phyloP scores from a whole-genome alignment of 2,797 vertebrate species.

The Chrosomus eos region DNA sequence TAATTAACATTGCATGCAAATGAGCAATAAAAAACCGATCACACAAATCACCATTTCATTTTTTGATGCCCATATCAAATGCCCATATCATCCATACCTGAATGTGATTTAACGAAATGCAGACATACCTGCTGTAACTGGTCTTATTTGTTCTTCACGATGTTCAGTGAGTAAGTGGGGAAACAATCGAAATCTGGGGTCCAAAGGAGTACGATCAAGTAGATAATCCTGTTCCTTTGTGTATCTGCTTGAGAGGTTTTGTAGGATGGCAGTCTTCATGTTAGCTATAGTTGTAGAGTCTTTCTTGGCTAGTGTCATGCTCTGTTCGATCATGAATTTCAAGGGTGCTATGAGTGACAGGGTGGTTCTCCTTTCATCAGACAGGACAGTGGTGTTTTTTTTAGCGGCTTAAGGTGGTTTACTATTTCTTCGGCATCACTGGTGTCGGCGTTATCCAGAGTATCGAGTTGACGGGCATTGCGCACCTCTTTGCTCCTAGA shows the following conservation, averaged over 20 bases:
- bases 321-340: background rate
- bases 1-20: too few species aligned
- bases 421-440: conserved; percentile 25
- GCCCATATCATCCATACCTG: too few species aligned
- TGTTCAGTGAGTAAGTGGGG: too few species aligned
- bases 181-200: too few species aligned
- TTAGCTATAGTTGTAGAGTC: background rate
- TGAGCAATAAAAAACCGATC: too few species aligned
- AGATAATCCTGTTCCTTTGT: background rate
- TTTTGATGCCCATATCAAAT: too few species aligned
- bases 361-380: background rate
- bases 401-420: background rate
- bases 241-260: background rate
- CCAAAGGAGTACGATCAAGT: background rate
- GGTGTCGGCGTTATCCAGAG: background rate
- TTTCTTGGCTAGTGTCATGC: background rate
- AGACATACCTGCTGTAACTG: too few species aligned
- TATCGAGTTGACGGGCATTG: background rate
- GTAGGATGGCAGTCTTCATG: background rate
- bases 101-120: too few species aligned
- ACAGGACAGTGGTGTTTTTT: background rate
- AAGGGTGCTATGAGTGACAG: background rate
- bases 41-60: too few species aligned
- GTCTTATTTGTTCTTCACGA: too few species aligned
- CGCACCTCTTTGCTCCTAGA: background rate